Evolutionary conservation across 1,140 invertebrate species (phyloP).

Genomic region (Chironomus striatipennis): DNA sequence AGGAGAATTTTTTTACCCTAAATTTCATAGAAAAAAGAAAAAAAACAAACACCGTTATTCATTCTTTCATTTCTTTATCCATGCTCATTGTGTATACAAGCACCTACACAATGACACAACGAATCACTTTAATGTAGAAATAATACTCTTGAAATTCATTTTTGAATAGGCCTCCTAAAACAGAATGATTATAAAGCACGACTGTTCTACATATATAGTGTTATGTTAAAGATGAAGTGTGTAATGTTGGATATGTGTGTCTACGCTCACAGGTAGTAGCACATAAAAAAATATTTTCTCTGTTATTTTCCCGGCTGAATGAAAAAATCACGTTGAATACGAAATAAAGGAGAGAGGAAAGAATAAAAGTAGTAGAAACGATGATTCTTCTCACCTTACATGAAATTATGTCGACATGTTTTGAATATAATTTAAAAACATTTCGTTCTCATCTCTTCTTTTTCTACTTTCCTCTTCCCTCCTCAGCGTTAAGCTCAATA

Average conservation of each 20-base stretch:
- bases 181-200: neutral
- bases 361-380: too few relatives aligned
- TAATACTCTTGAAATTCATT: neutral
- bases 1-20: too few relatives aligned
- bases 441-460: neutral
- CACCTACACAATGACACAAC: neutral
- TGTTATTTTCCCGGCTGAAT: too few relatives aligned
- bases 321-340: too few relatives aligned
- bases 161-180: neutral
- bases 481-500: neutral
- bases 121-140: constrained; percentile 18
- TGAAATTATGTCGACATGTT: constrained; percentile 17
- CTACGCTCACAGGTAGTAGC: too few relatives aligned
- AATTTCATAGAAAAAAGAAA: too few relatives aligned
- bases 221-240: too few relatives aligned
- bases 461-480: neutral
- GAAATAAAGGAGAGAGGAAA: too few relatives aligned
- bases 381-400: constrained; percentile 18
- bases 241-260: too few relatives aligned
- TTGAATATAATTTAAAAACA: constrained; percentile 16
- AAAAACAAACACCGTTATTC: neutral
- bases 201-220: neutral
- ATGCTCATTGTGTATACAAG: neutral
- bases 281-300: too few relatives aligned
- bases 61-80: neutral